These are phyloP conservation scores for Plutomurus gul DNA, from an alignment of 1,140 invertebrate species.

Conservation along the genomic window DNA sequence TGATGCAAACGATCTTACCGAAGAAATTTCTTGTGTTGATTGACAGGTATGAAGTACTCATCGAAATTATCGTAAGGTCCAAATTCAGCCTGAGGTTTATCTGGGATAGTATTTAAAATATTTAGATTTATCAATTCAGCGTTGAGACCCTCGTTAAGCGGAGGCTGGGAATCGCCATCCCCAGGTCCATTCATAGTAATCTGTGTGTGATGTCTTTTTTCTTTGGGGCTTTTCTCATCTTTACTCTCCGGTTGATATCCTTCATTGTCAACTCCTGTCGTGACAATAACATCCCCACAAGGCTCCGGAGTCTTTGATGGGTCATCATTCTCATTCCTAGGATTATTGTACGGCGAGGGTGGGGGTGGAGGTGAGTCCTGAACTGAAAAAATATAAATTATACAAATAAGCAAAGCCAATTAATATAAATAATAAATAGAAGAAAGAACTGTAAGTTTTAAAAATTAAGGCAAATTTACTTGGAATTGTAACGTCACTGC, in stretches of 20 bases:
- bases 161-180: background rate
- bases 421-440: too few species aligned
- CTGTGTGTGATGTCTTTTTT: conserved; percentile 29
- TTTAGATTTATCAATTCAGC: conserved; percentile 77
- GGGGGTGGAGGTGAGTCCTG: conserved; percentile 53
- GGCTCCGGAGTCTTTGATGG: conserved; percentile 21
- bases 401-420: too few species aligned
- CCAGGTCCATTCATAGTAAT: conserved; percentile 42
- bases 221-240: conserved; percentile 13
- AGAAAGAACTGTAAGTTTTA: too few species aligned
- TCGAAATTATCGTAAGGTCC: conserved; percentile 67
- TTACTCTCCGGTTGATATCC: conserved; percentile 19
- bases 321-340: conserved; percentile 19
- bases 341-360: conserved; percentile 48
- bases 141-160: conserved; percentile 72
- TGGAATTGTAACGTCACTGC: conserved; percentile 52
- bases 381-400: too few species aligned
- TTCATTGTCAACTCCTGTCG: conserved; percentile 38
- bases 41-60: conserved; percentile 81
- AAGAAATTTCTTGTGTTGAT: conserved; percentile 80
- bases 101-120: conserved; percentile 60
- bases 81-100: conserved; percentile 68
- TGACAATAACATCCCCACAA: conserved; percentile 1
- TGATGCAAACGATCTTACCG: conserved; percentile 67
- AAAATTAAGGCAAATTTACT: too few species aligned